Conservation (phyloP, 2,797 vertebrate genomes). For the Dicrostonyx torquatus region DNA sequence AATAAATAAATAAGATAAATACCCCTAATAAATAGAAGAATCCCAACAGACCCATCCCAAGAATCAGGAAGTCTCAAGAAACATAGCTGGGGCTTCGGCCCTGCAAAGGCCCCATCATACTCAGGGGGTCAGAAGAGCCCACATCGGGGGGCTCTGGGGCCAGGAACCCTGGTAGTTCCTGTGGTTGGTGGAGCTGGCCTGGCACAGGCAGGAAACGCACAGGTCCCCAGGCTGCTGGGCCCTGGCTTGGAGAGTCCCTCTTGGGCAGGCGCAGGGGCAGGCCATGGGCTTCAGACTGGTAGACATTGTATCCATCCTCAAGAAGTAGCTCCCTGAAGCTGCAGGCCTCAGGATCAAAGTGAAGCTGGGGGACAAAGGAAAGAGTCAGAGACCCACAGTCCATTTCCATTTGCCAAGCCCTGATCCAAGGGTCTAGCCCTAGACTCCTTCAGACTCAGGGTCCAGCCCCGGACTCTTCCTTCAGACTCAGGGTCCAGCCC, state of each 20-base stretch:
- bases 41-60: fast-evolving
- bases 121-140: constrained; percentile 72
- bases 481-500: too few relatives aligned
- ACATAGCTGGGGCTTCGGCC: constrained; percentile 68
- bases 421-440: background rate
- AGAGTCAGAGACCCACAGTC: background rate
- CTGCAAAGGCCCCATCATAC: constrained; percentile 52
- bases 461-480: too few relatives aligned
- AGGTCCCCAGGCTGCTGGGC: background rate
- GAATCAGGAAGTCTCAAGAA: constrained; percentile 70
- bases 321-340: constrained; percentile 78
- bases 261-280: constrained; percentile 42
- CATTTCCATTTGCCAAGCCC: background rate
- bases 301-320: constrained; percentile 74
- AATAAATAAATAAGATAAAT: constrained; percentile 82
- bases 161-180: background rate
- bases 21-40: constrained; percentile 77
- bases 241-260: background rate
- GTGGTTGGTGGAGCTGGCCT: background rate
- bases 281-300: constrained; percentile 9
- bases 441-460: background rate
- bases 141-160: constrained; percentile 48
- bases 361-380: constrained; percentile 30
- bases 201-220: constrained; percentile 73
- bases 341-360: constrained; percentile 68